Conservation (phyloP, 2,888 invertebrate genomes). For the Tuta absoluta region DNA sequence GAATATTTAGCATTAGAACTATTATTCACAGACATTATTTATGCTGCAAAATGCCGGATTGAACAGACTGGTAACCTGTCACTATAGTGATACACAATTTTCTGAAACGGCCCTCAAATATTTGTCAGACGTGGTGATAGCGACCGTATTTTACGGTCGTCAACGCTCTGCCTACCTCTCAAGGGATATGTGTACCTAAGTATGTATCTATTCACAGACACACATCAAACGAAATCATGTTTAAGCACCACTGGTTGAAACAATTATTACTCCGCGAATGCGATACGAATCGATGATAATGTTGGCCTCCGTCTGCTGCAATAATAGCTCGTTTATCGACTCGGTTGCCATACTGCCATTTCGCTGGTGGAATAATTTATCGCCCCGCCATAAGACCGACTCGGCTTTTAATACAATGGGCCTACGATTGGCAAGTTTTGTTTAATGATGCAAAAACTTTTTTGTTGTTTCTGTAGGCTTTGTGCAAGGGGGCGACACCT, state of each 20-base stretch:
- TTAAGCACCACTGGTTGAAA: slow-evolving; percentile 61
- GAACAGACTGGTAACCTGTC: no score
- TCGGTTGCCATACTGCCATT: slow-evolving; percentile 57
- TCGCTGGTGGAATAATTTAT: slow-evolving; percentile 74
- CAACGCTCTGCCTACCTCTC: no score
- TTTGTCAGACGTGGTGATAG: no score
- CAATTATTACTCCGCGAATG: slow-evolving; percentile 73
- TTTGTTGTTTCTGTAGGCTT: not conserved
- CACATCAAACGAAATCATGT: not conserved
- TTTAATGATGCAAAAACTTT: slow-evolving; percentile 72
- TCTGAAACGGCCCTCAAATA: no score
- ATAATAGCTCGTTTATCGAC: slow-evolving; percentile 78
- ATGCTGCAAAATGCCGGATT: no score
- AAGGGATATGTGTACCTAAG: no score
- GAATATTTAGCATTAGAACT: no score
- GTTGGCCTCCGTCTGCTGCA: slow-evolving; percentile 73
- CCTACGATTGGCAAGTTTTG: slow-evolving; percentile 63
- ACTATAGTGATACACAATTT: no score
- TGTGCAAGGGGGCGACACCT: not conserved
- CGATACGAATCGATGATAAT: slow-evolving; percentile 77
- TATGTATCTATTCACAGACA: no score
- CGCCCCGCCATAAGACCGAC: slow-evolving; percentile 66
- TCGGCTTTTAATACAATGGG: slow-evolving; percentile 71
- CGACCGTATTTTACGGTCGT: no score
- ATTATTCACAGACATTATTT: no score